Evolutionary conservation across 2,888 invertebrate species (phyloP).

Genomic region (Cephus rjabovi): DNA sequence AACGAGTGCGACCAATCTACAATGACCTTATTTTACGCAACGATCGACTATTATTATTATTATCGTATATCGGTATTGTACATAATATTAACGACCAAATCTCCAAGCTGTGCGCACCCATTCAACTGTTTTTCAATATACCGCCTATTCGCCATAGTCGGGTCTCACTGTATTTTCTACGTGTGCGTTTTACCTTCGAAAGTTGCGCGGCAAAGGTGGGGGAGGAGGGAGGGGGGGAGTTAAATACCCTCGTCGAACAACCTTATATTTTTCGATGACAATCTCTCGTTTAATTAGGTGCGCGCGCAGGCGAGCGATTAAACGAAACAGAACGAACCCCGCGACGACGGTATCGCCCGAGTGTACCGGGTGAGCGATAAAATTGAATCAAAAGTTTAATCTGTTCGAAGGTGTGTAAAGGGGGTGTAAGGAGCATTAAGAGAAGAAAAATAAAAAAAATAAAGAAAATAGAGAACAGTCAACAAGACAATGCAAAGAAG

Average conservation of each 20-base stretch:
- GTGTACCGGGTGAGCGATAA: background rate
- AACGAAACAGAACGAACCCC: background rate
- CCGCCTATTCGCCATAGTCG: background rate
- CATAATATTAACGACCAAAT: background rate
- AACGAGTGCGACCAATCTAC: constrained; percentile 12
- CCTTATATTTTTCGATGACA: background rate
- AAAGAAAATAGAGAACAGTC: no score
- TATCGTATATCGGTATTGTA: background rate
- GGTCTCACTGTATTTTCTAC: background rate
- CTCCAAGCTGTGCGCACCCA: background rate
- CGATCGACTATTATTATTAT: constrained; percentile 11
- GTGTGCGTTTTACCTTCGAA: background rate
- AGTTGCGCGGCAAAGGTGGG: background rate
- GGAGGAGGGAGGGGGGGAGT: accelerated
- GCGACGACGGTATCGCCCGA: background rate
- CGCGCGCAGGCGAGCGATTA: background rate
- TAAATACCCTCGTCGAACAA: background rate
- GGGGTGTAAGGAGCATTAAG: background rate
- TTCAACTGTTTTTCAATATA: background rate
- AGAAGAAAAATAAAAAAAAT: background rate
- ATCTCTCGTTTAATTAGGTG: background rate
- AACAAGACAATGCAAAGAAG: no score
- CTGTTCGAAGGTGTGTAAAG: no score
- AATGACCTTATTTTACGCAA: constrained; percentile 16
- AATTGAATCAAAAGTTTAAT: background rate